Base-by-base conservation (phyloP, 2,888 invertebrate species). In the Eremobia ochroleuca region DNA sequence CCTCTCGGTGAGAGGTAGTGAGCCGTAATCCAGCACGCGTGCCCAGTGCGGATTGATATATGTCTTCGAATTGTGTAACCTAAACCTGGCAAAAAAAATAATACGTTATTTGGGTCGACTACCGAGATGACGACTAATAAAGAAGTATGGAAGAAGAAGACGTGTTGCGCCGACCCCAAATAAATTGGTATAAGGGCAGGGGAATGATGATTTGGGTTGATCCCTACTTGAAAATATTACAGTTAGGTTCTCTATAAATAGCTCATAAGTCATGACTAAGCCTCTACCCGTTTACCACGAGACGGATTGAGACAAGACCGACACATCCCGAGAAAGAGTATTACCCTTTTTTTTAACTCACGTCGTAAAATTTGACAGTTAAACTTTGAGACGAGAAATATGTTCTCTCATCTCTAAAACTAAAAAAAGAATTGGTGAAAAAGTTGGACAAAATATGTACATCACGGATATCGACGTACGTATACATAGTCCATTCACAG, bases 341-440 rank as follows among this genome's bases (percentile, higher is more conserved):
- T 81, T 52, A 61, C 74, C 58, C 34, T 81, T 66, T 79, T 52
- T 73, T 81, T 34, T 52, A 65, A 58, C 65, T 37, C n/a, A 31
- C 21, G 21, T 59, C 58, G 15, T 74, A 65, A 79, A 66, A 31
- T 74, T 65, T 73, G 25, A 37, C 43, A 62, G 43, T 55, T 46
- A 11, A 55, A 55, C n/a, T n/a, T 55, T n/a, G 52, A 55, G n/a
- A 55, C 11, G n/a, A 55, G n/a, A 2, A 4, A 55, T n/a, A n/a
- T 55, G n/a, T 55, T n/a, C 52, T 52, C 25, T n/a, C n/a, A 13
- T 11, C 25, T n/a, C 52, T 55, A n/a, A n/a, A 55, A 55, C 13
- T 55, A 13, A 25, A 52, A 11, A 11, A 25, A n/a, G 1, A n/a
- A 55, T n/a, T n/a, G 11, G 49, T n/a, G 4, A 11, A 55, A 55